A percentile compares a stretch with the other conserved stretches of the same genome.
These are phyloP conservation scores for Hemichromis elongatus DNA, from an alignment of 2,113 vertebrate species.

Conservation along the genomic window DNA sequence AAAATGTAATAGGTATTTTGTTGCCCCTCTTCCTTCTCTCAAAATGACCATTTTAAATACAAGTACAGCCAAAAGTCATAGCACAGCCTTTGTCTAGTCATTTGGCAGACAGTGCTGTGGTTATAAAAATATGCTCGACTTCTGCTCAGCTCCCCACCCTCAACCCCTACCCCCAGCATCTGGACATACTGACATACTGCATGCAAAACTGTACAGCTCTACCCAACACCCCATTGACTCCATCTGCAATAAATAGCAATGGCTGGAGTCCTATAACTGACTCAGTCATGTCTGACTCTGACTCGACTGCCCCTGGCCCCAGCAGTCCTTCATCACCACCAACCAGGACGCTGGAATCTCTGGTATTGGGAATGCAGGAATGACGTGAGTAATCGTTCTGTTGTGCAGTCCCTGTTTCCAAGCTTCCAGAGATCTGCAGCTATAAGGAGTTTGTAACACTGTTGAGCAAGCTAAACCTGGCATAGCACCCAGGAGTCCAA, in stretches of 20 bases:
- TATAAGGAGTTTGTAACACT: slow-evolving; percentile 30
- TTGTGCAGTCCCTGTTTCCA: slow-evolving; percentile 38
- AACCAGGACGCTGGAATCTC: slow-evolving; percentile 69
- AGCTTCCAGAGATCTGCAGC: slow-evolving; percentile 28
- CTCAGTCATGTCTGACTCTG: slow-evolving; percentile 19
- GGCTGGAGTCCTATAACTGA: slow-evolving; percentile 77
- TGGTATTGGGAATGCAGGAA: slow-evolving; percentile 51
- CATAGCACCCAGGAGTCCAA: slow-evolving; percentile 28
- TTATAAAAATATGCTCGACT: not conserved
- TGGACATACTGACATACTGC: not conserved
- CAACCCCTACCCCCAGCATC: not conserved
- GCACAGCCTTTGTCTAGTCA: not conserved
- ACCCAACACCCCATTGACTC: slow-evolving; percentile 76
- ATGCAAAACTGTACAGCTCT: slow-evolving; percentile 51
- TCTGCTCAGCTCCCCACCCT: not conserved
- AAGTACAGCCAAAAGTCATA: not conserved
- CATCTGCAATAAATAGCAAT: slow-evolving; percentile 79
- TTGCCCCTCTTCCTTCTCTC: not conserved
- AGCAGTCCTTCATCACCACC: slow-evolving; percentile 45
- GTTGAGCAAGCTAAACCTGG: slow-evolving; percentile 47
- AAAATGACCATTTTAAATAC: not conserved
- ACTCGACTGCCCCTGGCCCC: slow-evolving; percentile 40
- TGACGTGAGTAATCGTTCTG: slow-evolving; percentile 43
- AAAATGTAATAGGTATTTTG: not conserved
- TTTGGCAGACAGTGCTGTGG: not conserved